phyloP scores from a whole-genome alignment of 2,888 invertebrate genomes.

The Seira musarum region DNA sequence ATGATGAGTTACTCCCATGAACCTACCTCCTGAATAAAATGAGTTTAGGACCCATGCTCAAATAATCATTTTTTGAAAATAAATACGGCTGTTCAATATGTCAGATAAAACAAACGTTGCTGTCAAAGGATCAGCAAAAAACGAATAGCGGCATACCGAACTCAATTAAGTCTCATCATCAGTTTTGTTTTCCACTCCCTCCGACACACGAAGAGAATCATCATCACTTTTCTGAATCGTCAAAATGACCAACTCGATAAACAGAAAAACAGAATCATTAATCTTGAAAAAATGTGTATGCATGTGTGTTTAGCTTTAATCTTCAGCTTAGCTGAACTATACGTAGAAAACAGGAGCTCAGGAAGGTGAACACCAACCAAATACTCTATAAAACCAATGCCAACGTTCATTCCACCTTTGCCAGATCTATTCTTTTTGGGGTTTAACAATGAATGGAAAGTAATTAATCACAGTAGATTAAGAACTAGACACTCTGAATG shows the following conservation, averaged over 20 bases:
- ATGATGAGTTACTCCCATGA: conserved; percentile 18
- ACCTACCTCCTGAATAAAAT: too few species aligned
- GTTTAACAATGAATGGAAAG: conserved; percentile 55
- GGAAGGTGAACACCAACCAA: too few species aligned
- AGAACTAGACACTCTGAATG: too few species aligned
- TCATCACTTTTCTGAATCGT: conserved; percentile 56
- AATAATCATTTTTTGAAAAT: too few species aligned
- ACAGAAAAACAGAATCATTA: conserved; percentile 45
- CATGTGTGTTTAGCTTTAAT: too few species aligned
- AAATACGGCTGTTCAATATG: conserved; percentile 27
- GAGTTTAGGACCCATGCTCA: too few species aligned
- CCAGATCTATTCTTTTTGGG: too few species aligned
- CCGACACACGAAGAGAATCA: conserved; percentile 55
- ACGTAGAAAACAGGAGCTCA: too few species aligned
- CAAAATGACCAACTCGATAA: conserved; percentile 39
- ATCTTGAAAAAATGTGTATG: too few species aligned
- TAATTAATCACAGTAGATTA: conserved; percentile 51
- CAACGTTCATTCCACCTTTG: too few species aligned
- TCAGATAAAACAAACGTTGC: conserved; percentile 55
- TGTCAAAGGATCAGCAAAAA: conserved; percentile 53
- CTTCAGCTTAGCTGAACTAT: too few species aligned
- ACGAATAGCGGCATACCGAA: conserved; percentile 42
- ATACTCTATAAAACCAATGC: too few species aligned
- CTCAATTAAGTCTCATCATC: conserved; percentile 57
- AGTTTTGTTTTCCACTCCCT: conserved; percentile 56